Evolutionary conservation across 2,797 vertebrate species (phyloP).

Genomic region (Cirrhinus mrigala): DNA sequence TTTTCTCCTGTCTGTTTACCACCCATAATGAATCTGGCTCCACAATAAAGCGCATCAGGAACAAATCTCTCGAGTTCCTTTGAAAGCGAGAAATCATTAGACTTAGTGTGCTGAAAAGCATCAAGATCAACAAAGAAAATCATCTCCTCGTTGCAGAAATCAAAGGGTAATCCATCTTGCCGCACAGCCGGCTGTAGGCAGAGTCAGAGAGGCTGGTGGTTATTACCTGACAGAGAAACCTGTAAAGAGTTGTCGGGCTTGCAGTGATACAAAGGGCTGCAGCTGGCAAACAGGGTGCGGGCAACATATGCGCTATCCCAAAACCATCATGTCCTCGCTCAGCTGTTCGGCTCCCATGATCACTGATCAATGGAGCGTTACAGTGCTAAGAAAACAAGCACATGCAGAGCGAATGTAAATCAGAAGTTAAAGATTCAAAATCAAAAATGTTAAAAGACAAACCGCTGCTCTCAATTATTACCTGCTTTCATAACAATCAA

Average conservation of each 20-base stretch:
- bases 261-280: slow-evolving; percentile 59
- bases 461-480: slow-evolving; percentile 4
- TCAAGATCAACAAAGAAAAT: slow-evolving; percentile 54
- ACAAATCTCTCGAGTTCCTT: slow-evolving; percentile 54
- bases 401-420: slow-evolving; percentile 33
- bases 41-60: slow-evolving; percentile 56
- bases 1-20: slow-evolving; percentile 55
- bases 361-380: slow-evolving; percentile 64
- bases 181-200: slow-evolving; percentile 63
- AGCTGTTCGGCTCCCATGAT: slow-evolving; percentile 56
- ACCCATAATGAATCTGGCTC: slow-evolving; percentile 62
- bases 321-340: slow-evolving; percentile 59
- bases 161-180: slow-evolving; percentile 68
- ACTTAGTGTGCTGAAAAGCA: slow-evolving; percentile 49
- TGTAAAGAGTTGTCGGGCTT: slow-evolving; percentile 61
- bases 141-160: slow-evolving; percentile 57
- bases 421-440: not conserved
- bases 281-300: slow-evolving; percentile 63
- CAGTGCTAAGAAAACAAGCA: slow-evolving; percentile 37
- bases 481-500: not conserved
- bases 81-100: slow-evolving; percentile 58
- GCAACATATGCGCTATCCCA: slow-evolving; percentile 66
- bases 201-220: slow-evolving; percentile 61
- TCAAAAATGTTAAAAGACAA: slow-evolving; percentile 7
- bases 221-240: slow-evolving; percentile 66